Conservation (phyloP, 2,888 invertebrate species). For the Ferdinandea cuprea region DNA sequence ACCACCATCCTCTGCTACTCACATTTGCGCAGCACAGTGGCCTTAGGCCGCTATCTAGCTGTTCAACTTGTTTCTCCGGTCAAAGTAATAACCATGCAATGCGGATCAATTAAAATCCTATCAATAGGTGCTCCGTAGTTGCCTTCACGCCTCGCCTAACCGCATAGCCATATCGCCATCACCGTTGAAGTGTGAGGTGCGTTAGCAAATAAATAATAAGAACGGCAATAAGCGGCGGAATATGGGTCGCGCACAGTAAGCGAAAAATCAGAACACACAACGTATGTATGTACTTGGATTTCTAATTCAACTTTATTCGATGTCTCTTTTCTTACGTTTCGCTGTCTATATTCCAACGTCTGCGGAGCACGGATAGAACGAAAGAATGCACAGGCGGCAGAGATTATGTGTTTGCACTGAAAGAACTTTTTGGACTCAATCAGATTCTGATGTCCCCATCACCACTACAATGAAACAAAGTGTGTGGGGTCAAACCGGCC, state of each 20-base stretch:
- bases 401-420: constrained; percentile 10
- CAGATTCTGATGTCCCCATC: constrained; percentile 9
- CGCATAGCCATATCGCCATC: not conserved
- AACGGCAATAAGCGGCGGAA: constrained; percentile 37
- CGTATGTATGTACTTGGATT: constrained; percentile 28
- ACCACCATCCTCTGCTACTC: constrained; percentile 4
- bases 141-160: constrained; percentile 1
- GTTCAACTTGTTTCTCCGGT: constrained; percentile 24
- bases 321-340: not conserved
- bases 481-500: constrained; percentile 34
- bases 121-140: constrained; percentile 40
- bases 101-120: constrained; percentile 71
- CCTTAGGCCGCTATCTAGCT: constrained; percentile 11
- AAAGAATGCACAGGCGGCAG: constrained; percentile 60
- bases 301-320: constrained; percentile 44
- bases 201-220: constrained; percentile 50
- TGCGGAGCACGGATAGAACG: not conserved
- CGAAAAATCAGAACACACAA: constrained; percentile 57
- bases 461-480: not conserved
- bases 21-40: not conserved
- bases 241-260: constrained; percentile 64
- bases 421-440: constrained; percentile 5
- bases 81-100: constrained; percentile 62
- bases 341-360: not conserved
- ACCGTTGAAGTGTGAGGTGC: constrained; percentile 38